phyloP scores from a whole-genome alignment of 1,140 invertebrate species.

The Ceratosolen solmsi region DNA sequence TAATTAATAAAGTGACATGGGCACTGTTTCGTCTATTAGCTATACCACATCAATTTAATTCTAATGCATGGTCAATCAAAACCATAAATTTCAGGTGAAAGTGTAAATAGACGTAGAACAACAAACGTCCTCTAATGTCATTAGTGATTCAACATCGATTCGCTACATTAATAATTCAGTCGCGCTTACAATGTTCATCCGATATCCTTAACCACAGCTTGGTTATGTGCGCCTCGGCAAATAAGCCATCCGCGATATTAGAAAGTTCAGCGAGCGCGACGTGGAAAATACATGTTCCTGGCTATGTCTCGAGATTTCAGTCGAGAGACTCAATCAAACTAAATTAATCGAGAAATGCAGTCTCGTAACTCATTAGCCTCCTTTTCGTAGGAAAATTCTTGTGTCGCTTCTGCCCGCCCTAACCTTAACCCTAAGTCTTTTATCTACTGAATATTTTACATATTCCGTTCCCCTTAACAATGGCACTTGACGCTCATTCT shows the following conservation, averaged over 20 bases:
- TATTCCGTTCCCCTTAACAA: background rate
- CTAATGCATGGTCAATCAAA: background rate
- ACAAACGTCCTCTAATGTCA: background rate
- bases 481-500: constrained; percentile 9
- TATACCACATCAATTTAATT: background rate
- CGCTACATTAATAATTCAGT: constrained; percentile 5
- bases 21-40: no score
- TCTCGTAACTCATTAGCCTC: background rate
- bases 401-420: no score
- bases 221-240: background rate
- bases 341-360: constrained; percentile 20
- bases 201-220: background rate
- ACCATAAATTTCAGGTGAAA: background rate
- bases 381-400: background rate
- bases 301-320: background rate
- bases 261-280: background rate
- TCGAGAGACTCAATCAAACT: constrained; percentile 3
- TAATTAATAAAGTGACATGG: no score
- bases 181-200: no score
- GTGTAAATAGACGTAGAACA: constrained; percentile 17
- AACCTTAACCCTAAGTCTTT: no score
- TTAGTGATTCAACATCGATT: constrained; percentile 20
- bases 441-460: constrained; percentile 11
- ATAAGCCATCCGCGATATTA: no score
- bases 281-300: background rate